Base-by-base conservation (phyloP, 2,888 invertebrate species). In the Globia sparganii region DNA sequence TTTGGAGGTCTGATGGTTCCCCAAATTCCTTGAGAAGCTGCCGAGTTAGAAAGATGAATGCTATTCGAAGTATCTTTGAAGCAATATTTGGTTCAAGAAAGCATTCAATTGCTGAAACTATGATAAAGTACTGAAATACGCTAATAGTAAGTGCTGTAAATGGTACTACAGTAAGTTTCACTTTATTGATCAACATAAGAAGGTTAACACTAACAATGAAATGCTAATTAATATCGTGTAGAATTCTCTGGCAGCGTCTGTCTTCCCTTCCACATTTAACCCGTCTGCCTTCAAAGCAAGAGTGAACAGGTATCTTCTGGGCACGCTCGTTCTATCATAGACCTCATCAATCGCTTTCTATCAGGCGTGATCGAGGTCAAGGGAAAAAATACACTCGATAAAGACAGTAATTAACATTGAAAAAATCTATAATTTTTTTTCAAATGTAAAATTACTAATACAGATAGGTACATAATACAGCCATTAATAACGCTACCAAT, bases 1-100 rank as follows among this genome's bases (percentile, higher is more conserved):
- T 78, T 73, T n/a, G 59, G 5, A 78, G 56, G 21, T 59, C 31
- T 59, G 31, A 37, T 67, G 70, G 66, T 43, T 70, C 67, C 5
- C 40, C 25, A 53, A 62, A 59, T 58, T 49, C 56, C 31, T 74
- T 46, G 34, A 5, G 15, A 2, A 68, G 34, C 31, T 80, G 43
- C 9, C 2, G 25, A 68, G 43, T 53, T 79, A 6, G 9, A 25
- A n/a, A 53, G 15, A 49, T 15, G 28, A 11, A 43, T 28, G 46
- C 2, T 49, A 31, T 4, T 53, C 9, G 3, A 62, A 70, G 3
- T 25, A n/a, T 31, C 25, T 78, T 65, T 58, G 49, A 34, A 58
- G 64, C 6, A 49, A 40, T 65, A 46, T 56, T 77, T 61, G 15
- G n/a, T 40, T 49, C 15, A 6, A 49, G 11, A 28, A 40, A 61